Base-by-base conservation (phyloP, 2,797 vertebrate species). In the Hydrocynus forskahlii region DNA sequence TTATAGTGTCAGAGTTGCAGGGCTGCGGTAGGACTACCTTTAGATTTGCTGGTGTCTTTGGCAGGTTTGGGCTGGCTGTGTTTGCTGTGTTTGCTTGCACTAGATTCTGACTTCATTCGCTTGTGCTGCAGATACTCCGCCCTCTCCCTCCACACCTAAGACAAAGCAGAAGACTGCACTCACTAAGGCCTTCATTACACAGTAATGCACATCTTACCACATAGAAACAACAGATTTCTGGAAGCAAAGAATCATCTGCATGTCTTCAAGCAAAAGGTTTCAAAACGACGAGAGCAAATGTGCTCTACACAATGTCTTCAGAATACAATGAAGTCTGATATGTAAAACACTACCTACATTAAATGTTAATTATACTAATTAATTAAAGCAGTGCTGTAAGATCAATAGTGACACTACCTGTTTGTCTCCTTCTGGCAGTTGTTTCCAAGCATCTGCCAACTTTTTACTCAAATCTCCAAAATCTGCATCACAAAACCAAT, bases 381-480 rank as follows among this genome's bases (percentile, higher is more conserved):
- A 6, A 13, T 2, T 48, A 19, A 68, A 7, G n/a, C 13, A 25
- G 0, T 52, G 7, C 5, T 29, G 62, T 5, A 21, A 23, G 16
- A 0, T 2, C 12, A 21, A 70, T 50, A 43, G 70, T 38, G 21
- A 19, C 12, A 25, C 21, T 70, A 96, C 96, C 92, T 96, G 89
- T 88, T 96, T 96, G 89, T 96, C 96, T 83, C 96, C 96, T 75
- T 96, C 96, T 40, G 96, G 96, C 16, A 96, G 91, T 38, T 96
- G 96, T 73, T 96, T 96, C 96, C 96, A 96, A 17, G 96, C 96
- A 74, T 96, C 96, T 60, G 94, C 96, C 86, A 96, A 83, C 87
- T 95, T 96, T 88, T 96, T 96, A 89, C 95, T 96, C 76, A 96
- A 89, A 76, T 96, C 96, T 40, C 96, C 96, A 88, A 96, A 96